Percentiles rank a stretch among this genome's conserved stretches.
These are phyloP conservation scores for Ptilodon capucinus DNA, from an alignment of 2,888 invertebrate genomes.

Conservation along the genomic window DNA sequence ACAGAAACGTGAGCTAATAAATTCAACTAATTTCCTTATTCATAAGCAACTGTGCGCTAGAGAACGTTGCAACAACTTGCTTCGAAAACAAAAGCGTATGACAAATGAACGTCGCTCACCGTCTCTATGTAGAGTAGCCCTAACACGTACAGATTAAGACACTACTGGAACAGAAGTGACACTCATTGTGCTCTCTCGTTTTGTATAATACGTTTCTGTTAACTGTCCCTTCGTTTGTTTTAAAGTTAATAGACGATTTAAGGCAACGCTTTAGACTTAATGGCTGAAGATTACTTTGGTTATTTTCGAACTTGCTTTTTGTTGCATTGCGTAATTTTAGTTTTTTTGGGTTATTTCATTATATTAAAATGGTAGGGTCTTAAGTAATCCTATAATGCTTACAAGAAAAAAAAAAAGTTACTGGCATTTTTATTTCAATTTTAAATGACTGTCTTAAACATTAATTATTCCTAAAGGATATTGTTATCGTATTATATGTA, in stretches of 20 bases:
- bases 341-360: too few species aligned
- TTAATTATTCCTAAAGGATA: too few species aligned
- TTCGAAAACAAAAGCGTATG: background rate
- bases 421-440: too few species aligned
- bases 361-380: too few species aligned
- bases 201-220: conserved; percentile 35
- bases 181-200: conserved; percentile 44
- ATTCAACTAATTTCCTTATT: background rate
- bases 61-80: background rate
- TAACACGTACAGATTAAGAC: conserved; percentile 19
- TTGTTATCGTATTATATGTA: too few species aligned
- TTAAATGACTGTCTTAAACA: too few species aligned
- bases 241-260: conserved; percentile 10
- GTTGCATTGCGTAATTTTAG: background rate
- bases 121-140: conserved; percentile 2
- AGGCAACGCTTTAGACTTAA: conserved; percentile 17
- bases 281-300: conserved; percentile 19
- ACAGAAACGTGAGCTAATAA: background rate
- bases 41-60: background rate
- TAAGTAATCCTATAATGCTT: too few species aligned
- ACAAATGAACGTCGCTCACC: conserved; percentile 1
- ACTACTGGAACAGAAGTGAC: conserved; percentile 70
- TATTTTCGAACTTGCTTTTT: conserved; percentile 5
- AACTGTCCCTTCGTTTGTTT: conserved; percentile 22
- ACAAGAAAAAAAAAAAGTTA: too few species aligned